Base-by-base conservation (phyloP, 37 sponge, comb jelly and placozoan genomes). In the Aphrocallistes beatrix region DNA sequence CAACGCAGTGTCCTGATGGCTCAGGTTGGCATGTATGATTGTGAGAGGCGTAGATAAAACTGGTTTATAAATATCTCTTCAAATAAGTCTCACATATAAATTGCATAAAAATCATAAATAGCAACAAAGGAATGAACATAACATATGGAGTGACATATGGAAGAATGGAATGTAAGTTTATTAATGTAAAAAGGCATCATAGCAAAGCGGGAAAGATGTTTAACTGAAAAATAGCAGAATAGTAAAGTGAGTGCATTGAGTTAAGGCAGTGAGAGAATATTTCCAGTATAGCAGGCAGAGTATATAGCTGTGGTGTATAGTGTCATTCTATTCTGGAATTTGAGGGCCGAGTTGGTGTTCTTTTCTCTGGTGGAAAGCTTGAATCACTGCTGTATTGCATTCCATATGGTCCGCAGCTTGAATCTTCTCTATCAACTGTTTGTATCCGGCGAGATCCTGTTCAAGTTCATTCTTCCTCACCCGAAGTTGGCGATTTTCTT, bases 211-310 rank as follows among this genome's bases (percentile, higher is more conserved):
- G n/a, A n/a, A n/a, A n/a, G n/a, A n/a, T n/a, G n/a, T n/a, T n/a
- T n/a, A n/a, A n/a, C n/a, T n/a, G n/a, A n/a, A n/a, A n/a, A n/a
- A 21, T 60, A 3, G 6, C 75, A 32, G 10, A 60, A 28, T 17
- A 60, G n/a, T 30, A 60, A 60, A 60, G 75, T 60, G 75, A 60
- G n/a, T 28, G 75, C 75, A 60, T 60, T 60, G n/a, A 60, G n/a
- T 25, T 60, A 60, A 60, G n/a, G 75, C 75, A 60, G 75, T 60
- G 8, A 19, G 34, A 3, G 8, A 1, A 13, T 3, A 25, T 3
- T 60, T 3, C n/a, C 75, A 25, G 75, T 60, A 13, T n/a, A n/a
- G n/a, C n/a, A n/a, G n/a, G n/a, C n/a, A n/a, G n/a, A n/a, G n/a
- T n/a, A n/a, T n/a, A n/a, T n/a, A 32, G 75, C 34, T 60, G 75